Evolutionary conservation across 2,888 invertebrate genomes (phyloP).

Genomic region (Plagiodera versicolora): DNA sequence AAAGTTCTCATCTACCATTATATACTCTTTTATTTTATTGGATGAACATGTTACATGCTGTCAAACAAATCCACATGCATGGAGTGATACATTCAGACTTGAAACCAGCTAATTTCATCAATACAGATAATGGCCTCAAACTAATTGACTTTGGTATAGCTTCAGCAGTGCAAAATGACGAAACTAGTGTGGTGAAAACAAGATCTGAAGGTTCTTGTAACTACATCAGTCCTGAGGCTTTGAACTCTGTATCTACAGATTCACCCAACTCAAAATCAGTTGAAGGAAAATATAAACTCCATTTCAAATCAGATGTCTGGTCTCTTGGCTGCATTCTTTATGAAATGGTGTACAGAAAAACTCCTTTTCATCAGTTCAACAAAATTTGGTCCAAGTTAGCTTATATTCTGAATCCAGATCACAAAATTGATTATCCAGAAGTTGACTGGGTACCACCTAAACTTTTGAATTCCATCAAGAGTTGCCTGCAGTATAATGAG

Average conservation of each 20-base stretch:
- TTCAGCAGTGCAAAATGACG: conserved; percentile 81
- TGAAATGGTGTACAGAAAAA: conserved; percentile 84
- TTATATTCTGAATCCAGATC: conserved; percentile 51
- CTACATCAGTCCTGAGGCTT: conserved; percentile 95
- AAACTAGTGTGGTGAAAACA: conserved; percentile 84
- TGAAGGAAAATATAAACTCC: conserved; percentile 59
- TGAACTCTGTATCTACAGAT: conserved; percentile 63
- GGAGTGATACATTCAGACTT: conserved; percentile 95
- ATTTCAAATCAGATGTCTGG: conserved; percentile 95
- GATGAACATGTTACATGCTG: conserved; percentile 91
- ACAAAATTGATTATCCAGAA: conserved; percentile 73
- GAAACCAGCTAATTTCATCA: conserved; percentile 94
- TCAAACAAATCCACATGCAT: conserved; percentile 77
- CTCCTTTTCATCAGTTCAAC: conserved; percentile 84
- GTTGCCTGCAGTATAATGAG: conserved; percentile 74
- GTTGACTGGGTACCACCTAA: conserved; percentile 60
- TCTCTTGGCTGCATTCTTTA: conserved; percentile 96
- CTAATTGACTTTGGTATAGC: conserved; percentile 98
- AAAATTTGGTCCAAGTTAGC: conserved; percentile 37
- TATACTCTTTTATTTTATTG: conserved; percentile 85
- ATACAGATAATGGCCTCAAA: conserved; percentile 83
- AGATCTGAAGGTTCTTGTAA: conserved; percentile 87
- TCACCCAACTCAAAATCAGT: conserved; percentile 44
- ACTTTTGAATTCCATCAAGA: conserved; percentile 66
- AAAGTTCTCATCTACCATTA: conserved; percentile 62